Evolutionary conservation across 2,797 vertebrate species (phyloP).

Genomic region (Enteromius afrohamiltoni): DNA sequence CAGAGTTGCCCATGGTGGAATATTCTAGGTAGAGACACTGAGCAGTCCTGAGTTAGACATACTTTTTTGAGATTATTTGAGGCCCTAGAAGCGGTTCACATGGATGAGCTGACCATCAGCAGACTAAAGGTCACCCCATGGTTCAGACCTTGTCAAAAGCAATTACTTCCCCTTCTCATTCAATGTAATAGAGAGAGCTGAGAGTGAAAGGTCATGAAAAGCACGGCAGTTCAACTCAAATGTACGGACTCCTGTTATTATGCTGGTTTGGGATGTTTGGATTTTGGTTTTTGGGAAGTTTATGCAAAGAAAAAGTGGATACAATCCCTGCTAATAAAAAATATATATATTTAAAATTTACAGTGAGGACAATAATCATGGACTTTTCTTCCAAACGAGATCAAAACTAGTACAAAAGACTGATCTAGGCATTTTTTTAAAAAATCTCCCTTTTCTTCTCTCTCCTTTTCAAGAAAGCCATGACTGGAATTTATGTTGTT

Average conservation of each 20-base stretch:
- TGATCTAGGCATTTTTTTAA: neutral
- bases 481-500: constrained; percentile 68
- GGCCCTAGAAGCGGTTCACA: constrained; percentile 1
- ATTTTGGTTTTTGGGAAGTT: neutral
- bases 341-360: neutral
- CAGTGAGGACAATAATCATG: neutral
- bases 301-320: neutral
- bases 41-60: constrained; percentile 17
- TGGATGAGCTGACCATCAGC: neutral
- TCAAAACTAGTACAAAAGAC: neutral
- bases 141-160: constrained; percentile 50
- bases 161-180: constrained; percentile 32
- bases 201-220: constrained; percentile 19
- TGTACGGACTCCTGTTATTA: neutral
- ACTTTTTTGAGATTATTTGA: neutral
- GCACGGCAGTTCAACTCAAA: neutral
- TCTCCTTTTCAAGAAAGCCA: constrained; percentile 46
- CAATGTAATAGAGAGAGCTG: constrained; percentile 14
- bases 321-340: neutral
- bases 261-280: neutral
- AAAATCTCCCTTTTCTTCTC: neutral
- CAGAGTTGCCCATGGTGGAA: neutral
- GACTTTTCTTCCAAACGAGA: neutral
- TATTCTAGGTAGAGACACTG: constrained; percentile 8
- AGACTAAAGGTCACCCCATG: constrained; percentile 22